phyloP scores from a whole-genome alignment of 2,888 invertebrate genomes.

The Hipparchia semele region DNA sequence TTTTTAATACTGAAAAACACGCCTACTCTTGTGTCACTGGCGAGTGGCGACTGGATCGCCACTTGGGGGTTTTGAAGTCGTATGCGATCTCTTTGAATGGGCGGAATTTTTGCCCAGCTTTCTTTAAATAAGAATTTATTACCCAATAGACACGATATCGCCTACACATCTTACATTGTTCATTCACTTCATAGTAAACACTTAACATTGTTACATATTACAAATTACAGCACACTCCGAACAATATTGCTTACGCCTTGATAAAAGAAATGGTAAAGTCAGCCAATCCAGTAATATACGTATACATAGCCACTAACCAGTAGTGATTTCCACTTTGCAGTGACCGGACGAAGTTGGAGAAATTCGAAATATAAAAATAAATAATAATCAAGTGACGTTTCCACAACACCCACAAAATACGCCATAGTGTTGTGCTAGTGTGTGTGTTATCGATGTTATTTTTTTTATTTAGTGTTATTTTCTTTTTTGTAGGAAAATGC shows the following conservation, averaged over 20 bases:
- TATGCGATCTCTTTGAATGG: not conserved
- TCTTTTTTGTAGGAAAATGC: constrained; percentile 82
- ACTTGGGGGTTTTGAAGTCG: not conserved
- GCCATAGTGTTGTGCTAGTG: constrained; percentile 70
- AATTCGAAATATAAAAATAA: constrained; percentile 70
- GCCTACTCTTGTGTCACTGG: no score
- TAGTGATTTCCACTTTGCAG: constrained; percentile 81
- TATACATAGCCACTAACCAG: constrained; percentile 64
- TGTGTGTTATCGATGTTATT: constrained; percentile 57
- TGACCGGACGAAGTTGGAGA: constrained; percentile 80
- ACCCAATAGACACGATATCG: not conserved
- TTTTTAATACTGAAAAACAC: not conserved
- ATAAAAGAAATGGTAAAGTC: constrained; percentile 63
- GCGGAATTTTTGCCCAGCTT: not conserved
- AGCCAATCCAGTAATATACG: constrained; percentile 54
- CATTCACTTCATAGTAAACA: constrained; percentile 48
- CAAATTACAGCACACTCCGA: constrained; percentile 46
- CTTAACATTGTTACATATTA: constrained; percentile 48
- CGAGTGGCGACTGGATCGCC: not conserved
- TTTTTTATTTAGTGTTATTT: constrained; percentile 67
- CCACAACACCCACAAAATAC: constrained; percentile 32
- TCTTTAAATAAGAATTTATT: not conserved
- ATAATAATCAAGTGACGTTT: constrained; percentile 56
- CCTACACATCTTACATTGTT: constrained; percentile 14
- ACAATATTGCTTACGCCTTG: constrained; percentile 62